Percentiles rank a stretch among this genome's conserved stretches.
Conservation (phyloP, 2,888 invertebrate genomes). For the Plemyria rubiginata region DNA sequence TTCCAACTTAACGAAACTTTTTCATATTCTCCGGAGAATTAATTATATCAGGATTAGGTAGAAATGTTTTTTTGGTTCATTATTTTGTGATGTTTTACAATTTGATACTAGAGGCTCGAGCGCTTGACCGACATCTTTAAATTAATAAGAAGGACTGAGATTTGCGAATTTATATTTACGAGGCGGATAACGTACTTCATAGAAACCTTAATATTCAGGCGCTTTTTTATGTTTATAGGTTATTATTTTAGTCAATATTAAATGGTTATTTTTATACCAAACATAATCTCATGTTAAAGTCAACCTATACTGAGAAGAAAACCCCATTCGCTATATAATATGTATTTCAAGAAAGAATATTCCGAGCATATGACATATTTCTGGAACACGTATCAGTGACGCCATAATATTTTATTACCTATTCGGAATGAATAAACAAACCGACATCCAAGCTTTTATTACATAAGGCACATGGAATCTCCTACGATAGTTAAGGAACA, state of each 20-base stretch:
- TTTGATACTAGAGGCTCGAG: conserved; percentile 24
- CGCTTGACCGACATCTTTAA: conserved; percentile 20
- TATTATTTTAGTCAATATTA: too few species aligned
- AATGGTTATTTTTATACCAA: background rate
- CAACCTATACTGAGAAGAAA: background rate
- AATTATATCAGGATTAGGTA: conserved; percentile 69
- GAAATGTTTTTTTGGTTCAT: conserved; percentile 58
- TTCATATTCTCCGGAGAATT: conserved; percentile 62
- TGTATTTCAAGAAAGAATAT: conserved; percentile 17
- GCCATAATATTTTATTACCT: conserved; percentile 30
- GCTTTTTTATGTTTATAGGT: too few species aligned
- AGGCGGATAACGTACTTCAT: background rate
- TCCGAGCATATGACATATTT: conserved; percentile 15
- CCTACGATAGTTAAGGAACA: background rate
- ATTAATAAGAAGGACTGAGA: conserved; percentile 19
- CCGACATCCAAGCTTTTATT: conserved; percentile 19
- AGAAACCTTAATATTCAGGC: background rate
- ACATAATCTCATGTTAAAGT: background rate
- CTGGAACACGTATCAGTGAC: conserved; percentile 29
- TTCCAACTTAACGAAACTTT: conserved; percentile 60
- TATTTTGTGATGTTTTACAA: conserved; percentile 44
- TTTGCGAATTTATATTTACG: conserved; percentile 13
- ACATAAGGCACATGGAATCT: conserved; percentile 13
- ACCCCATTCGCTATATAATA: background rate
- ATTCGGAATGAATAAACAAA: conserved; percentile 23